Conservation (phyloP, 2,113 vertebrate species). For the Monopterus albus region DNA sequence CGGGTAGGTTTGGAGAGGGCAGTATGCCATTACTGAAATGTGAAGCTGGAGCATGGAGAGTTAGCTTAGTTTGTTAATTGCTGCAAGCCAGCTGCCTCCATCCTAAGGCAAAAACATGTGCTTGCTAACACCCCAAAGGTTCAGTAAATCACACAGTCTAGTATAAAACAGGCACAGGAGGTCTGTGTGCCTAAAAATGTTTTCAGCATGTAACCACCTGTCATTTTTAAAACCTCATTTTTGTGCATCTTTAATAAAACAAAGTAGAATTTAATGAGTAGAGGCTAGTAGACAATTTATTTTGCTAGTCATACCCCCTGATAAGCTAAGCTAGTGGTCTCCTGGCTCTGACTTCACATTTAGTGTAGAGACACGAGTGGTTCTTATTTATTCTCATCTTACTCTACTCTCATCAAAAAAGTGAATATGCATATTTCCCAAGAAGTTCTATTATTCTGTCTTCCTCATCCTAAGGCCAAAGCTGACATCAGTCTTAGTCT, state of each 20-base stretch:
- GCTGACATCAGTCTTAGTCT: background rate
- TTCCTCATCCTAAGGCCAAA: background rate
- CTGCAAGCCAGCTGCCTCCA: background rate
- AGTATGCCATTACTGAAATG: background rate
- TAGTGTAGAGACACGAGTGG: background rate
- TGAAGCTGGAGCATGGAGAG: background rate
- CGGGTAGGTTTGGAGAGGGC: background rate
- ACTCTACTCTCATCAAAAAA: background rate
- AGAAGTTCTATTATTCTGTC: background rate
- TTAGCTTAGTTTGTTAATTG: too few relatives aligned
- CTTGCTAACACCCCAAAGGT: background rate
- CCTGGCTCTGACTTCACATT: background rate
- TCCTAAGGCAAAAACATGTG: background rate
- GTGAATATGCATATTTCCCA: background rate
- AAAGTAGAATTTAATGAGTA: background rate
- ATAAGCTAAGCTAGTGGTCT: background rate
- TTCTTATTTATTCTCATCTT: background rate
- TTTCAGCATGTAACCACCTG: background rate
- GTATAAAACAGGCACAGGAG: background rate
- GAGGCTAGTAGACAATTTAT: background rate
- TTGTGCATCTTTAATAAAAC: conserved; percentile 4
- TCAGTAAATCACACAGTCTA: background rate
- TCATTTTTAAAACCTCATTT: background rate
- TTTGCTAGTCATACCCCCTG: too few relatives aligned
- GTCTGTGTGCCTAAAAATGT: background rate